These are phyloP conservation scores for Eristalis arbustorum DNA, from an alignment of 2,888 invertebrate species.

Conservation along the genomic window DNA sequence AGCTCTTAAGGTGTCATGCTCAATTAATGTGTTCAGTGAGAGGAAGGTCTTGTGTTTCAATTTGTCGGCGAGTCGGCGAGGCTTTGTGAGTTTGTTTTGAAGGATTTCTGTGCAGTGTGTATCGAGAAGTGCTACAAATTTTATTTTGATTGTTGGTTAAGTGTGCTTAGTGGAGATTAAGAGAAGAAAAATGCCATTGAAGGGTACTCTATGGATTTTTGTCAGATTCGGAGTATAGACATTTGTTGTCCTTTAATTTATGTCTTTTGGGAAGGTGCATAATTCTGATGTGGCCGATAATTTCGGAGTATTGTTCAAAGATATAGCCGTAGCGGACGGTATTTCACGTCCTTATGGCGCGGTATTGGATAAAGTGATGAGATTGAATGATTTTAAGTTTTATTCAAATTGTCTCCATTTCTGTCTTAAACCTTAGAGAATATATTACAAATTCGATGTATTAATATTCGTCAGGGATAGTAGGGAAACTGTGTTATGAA, in stretches of 20 bases:
- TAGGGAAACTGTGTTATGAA: too few species aligned
- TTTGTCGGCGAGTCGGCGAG: neutral
- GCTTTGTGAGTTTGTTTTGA: neutral
- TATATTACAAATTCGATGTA: too few species aligned
- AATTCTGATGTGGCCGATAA: too few species aligned
- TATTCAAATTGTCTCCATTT: too few species aligned
- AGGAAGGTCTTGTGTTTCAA: slow-evolving; percentile 19
- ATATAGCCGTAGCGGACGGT: slow-evolving; percentile 90
- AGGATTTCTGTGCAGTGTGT: neutral
- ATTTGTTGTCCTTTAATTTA: too few species aligned
- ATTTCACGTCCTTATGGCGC: slow-evolving; percentile 93
- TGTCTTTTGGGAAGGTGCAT: too few species aligned
- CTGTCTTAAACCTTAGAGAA: too few species aligned
- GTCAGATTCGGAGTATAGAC: too few species aligned
- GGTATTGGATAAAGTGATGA: slow-evolving; percentile 97
- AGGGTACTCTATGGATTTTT: too few species aligned
- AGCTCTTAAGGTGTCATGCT: slow-evolving; percentile 27
- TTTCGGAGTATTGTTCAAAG: too few species aligned
- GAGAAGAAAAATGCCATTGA: neutral
- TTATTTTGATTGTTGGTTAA: neutral
- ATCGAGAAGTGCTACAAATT: neutral
- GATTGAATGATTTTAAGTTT: too few species aligned
- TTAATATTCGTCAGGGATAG: too few species aligned
- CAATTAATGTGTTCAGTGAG: slow-evolving; percentile 18
- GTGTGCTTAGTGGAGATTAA: neutral